A percentile compares a stretch with the other conserved stretches of the same genome.
Conservation (phyloP, 2,888 invertebrate species). For the Callyntrura sp. region DNA sequence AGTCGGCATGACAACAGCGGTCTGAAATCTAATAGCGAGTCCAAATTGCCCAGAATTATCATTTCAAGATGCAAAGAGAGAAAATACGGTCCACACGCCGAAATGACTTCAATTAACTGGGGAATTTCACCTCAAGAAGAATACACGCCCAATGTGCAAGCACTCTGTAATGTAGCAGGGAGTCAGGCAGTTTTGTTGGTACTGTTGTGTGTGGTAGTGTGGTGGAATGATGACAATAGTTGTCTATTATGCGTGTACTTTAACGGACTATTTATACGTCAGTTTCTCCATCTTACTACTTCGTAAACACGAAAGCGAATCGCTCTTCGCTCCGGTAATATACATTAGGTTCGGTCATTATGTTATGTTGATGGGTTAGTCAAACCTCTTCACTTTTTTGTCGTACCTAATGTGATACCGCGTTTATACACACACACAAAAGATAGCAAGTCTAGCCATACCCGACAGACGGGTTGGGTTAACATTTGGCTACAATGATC, state of each 20-base stretch:
- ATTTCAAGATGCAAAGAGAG: conserved; percentile 85
- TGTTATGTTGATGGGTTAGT: conserved; percentile 19
- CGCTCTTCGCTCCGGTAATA: background rate
- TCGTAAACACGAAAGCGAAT: conserved; percentile 35
- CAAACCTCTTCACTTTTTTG: background rate
- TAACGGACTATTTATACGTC: conserved; percentile 32
- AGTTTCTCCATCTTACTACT: conserved; percentile 49
- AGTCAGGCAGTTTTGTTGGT: background rate
- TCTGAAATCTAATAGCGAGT: conserved; percentile 84
- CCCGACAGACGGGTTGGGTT: conserved; percentile 44
- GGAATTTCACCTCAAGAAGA: conserved; percentile 83
- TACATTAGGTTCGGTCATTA: background rate
- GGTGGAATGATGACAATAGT: background rate
- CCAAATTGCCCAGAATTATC: conserved; percentile 85
- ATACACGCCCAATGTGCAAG: conserved; percentile 45
- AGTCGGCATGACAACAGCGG: conserved; percentile 84
- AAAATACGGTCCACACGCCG: conserved; percentile 82
- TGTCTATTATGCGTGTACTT: conserved; percentile 28
- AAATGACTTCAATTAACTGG: conserved; percentile 84
- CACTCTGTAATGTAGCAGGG: too few relatives aligned
- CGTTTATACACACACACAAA: background rate
- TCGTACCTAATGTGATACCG: background rate
- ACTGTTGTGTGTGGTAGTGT: background rate
- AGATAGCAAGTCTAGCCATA: background rate
- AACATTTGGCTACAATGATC: background rate